Conservation (phyloP, 1,140 invertebrate genomes). For the Maconellicoccus hirsutus region DNA sequence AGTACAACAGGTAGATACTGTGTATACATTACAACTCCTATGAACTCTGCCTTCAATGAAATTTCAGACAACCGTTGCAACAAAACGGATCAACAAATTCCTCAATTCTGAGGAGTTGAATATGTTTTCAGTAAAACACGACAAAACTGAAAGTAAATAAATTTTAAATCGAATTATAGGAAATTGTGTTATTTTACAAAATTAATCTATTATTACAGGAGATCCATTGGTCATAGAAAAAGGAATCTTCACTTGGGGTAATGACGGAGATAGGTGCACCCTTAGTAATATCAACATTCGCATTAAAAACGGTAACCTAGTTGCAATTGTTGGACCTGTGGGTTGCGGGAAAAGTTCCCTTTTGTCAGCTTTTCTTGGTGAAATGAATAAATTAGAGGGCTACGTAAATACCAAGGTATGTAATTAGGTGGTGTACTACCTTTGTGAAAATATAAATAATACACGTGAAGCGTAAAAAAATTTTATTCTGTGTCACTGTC, state of each 20-base stretch:
- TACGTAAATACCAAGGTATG: slow-evolving; percentile 56
- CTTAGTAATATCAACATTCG: slow-evolving; percentile 61
- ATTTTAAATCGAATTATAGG: background rate
- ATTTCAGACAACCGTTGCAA: slow-evolving; percentile 36
- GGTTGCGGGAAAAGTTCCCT: slow-evolving; percentile 49
- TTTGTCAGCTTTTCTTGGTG: slow-evolving; percentile 72
- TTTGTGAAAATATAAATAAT: no score
- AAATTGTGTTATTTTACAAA: background rate
- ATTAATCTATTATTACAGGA: slow-evolving; percentile 35
- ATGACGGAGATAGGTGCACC: slow-evolving; percentile 38
- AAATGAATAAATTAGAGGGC: slow-evolving; percentile 72
- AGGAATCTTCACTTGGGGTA: slow-evolving; percentile 60
- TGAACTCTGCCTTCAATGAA: background rate
- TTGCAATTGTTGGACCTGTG: slow-evolving; percentile 20
- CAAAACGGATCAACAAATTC: slow-evolving; percentile 62
- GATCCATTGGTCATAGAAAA: slow-evolving; percentile 60
- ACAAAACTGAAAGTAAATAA: slow-evolving; percentile 54
- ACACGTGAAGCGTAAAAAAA: no score
- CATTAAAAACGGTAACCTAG: slow-evolving; percentile 44
- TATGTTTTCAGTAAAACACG: slow-evolving; percentile 58
- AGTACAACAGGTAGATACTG: background rate
- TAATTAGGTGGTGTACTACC: no score
- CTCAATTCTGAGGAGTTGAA: slow-evolving; percentile 77
- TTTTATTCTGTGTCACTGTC: slow-evolving; percentile 11
- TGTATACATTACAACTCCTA: no score